Percentiles rank a stretch among this genome's conserved stretches.
These are phyloP conservation scores for Bugula neritina DNA, from an alignment of 2,888 invertebrate species.

Conservation along the genomic window DNA sequence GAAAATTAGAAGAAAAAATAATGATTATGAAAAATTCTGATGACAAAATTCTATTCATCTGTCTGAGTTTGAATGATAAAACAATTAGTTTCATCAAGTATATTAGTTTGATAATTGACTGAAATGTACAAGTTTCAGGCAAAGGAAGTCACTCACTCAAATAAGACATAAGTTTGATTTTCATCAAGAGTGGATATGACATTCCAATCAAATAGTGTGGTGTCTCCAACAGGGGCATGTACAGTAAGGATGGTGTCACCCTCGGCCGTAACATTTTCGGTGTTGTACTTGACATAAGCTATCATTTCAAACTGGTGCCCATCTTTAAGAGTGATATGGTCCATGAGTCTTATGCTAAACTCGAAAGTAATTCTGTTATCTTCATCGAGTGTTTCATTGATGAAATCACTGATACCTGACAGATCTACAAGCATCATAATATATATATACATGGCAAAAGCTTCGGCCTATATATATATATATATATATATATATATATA, in stretches of 20 bases:
- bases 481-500: neutral
- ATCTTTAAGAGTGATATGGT: constrained; percentile 8
- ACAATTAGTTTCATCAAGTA: too few relatives aligned
- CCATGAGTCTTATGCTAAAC: constrained; percentile 9
- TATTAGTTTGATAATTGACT: neutral
- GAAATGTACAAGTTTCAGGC: neutral
- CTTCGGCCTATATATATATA: neutral
- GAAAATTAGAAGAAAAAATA: too few relatives aligned
- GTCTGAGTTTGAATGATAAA: too few relatives aligned
- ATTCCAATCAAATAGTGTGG: neutral
- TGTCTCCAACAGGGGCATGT: neutral
- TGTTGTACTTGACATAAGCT: neutral
- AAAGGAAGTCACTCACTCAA: neutral
- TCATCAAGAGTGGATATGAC: neutral
- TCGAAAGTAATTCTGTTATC: neutral
- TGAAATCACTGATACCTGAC: constrained; percentile 6
- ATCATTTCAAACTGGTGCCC: neutral
- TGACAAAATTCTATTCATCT: too few relatives aligned
- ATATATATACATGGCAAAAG: neutral
- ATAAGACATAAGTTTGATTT: neutral
- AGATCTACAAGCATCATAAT: neutral
- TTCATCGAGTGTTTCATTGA: neutral
- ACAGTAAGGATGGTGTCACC: neutral
- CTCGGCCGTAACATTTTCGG: neutral
- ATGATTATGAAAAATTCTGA: too few relatives aligned